Conservation (phyloP, 2,113 vertebrate species). For the Plecturocebus donacophilus region DNA sequence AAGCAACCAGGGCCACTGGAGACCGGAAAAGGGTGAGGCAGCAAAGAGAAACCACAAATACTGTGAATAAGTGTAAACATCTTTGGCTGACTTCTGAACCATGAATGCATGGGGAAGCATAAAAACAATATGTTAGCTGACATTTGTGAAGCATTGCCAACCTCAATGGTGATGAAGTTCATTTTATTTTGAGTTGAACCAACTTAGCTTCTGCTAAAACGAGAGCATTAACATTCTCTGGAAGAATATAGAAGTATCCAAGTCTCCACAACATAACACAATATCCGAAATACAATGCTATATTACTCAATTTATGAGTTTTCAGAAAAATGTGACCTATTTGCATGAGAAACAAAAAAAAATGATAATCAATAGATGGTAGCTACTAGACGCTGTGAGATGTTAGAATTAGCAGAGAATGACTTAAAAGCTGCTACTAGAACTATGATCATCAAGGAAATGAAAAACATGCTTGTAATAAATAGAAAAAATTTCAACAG, state of each 20-base stretch:
- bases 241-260: not conserved
- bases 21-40: not conserved
- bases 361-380: not conserved
- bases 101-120: not conserved
- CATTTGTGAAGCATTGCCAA: not conserved
- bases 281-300: not conserved
- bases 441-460: not conserved
- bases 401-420: not conserved
- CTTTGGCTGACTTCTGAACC: not conserved
- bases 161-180: not conserved
- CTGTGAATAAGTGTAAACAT: not conserved
- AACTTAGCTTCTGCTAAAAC: not conserved
- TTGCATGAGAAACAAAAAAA: not conserved
- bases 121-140: not conserved
- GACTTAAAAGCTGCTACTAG: not conserved
- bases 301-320: not conserved
- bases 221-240: not conserved
- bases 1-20: accelerated
- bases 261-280: not conserved
- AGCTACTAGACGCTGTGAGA: not conserved
- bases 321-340: not conserved
- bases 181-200: not conserved
- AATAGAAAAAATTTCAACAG: not conserved
- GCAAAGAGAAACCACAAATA: not conserved
- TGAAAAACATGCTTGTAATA: not conserved